Evolutionary conservation across 2,888 invertebrate species (phyloP).

Genomic region (Reticulitermes lucifugus): DNA sequence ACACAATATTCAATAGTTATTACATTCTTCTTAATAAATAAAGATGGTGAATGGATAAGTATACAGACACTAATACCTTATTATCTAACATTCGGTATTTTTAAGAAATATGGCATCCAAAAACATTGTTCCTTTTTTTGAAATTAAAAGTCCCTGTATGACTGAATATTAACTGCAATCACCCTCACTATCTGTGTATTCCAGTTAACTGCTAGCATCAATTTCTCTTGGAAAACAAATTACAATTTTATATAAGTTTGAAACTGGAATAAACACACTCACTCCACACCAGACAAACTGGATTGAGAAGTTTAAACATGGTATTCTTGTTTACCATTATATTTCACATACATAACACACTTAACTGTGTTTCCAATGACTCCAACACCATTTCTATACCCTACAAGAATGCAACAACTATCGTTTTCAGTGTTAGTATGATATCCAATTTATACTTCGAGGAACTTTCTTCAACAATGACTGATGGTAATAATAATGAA

Average conservation of each 20-base stretch:
- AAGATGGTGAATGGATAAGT: constrained; percentile 22
- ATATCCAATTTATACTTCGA: constrained; percentile 26
- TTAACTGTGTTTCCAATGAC: not conserved
- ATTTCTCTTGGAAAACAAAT: not conserved
- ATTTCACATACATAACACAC: constrained; percentile 7
- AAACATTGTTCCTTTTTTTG: not conserved
- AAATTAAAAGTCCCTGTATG: not conserved
- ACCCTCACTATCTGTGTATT: not conserved
- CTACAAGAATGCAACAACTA: constrained; percentile 35
- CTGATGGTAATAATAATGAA: constrained; percentile 24
- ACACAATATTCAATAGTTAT: constrained; percentile 38
- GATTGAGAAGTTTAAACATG: not conserved
- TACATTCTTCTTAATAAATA: constrained; percentile 36
- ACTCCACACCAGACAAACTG: not conserved
- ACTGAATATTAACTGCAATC: not conserved
- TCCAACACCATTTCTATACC: constrained; percentile 22
- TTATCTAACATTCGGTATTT: constrained; percentile 9
- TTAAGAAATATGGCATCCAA: constrained; percentile 2
- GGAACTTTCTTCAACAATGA: constrained; percentile 41
- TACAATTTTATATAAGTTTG: not conserved
- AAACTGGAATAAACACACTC: not conserved
- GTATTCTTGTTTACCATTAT: not conserved
- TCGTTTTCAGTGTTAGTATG: constrained; percentile 24
- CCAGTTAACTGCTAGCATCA: not conserved
- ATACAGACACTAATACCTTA: not conserved